These are phyloP conservation scores for Neolamprologus sp. DNA, from an alignment of 2,113 vertebrate genomes.

Conservation along the genomic window DNA sequence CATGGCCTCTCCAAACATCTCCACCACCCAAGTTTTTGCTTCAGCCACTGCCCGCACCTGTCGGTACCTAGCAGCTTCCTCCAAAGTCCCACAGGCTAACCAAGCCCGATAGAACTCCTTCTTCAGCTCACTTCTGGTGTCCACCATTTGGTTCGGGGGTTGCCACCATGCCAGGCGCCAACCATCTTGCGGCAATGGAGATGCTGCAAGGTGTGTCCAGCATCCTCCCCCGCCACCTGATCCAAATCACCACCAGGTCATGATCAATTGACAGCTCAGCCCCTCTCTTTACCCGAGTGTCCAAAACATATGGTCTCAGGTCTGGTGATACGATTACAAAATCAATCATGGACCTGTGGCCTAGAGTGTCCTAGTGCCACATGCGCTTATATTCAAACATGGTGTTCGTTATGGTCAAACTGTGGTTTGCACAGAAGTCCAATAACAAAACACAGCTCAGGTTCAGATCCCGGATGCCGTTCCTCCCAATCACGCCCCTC, in stretches of 20 bases:
- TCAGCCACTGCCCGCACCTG: background rate
- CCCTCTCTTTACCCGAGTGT: background rate
- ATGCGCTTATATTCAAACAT: background rate
- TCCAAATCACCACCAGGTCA: fast-evolving
- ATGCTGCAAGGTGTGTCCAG: background rate
- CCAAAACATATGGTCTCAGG: background rate
- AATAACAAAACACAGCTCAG: background rate
- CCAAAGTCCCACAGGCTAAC: background rate
- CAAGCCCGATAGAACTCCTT: background rate
- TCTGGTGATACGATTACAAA: background rate
- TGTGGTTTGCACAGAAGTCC: background rate
- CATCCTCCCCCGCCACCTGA: too few relatives aligned
- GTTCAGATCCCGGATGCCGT: background rate
- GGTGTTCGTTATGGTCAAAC: background rate
- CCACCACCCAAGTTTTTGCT: too few relatives aligned
- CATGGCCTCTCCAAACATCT: too few relatives aligned
- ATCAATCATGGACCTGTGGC: background rate
- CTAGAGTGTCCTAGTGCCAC: background rate
- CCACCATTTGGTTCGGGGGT: background rate
- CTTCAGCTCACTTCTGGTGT: background rate
- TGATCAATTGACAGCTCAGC: background rate
- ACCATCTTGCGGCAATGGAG: background rate
- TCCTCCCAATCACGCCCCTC: fast-evolving
- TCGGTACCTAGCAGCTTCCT: background rate
- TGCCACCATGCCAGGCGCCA: background rate